Base-by-base conservation (phyloP, 2,797 vertebrate genomes). In the Hoplostethus mediterraneus region DNA sequence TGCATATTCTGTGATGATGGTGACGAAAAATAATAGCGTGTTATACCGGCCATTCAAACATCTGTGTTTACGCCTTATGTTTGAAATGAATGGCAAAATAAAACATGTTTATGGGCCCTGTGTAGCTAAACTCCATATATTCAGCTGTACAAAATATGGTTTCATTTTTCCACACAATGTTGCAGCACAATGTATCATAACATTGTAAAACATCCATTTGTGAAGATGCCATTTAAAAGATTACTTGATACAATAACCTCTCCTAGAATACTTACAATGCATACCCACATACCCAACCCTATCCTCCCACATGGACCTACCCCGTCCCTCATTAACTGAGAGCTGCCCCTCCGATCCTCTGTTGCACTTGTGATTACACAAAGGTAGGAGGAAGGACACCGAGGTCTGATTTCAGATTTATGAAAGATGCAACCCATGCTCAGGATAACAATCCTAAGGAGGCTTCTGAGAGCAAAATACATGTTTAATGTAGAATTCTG, bases 401-500 rank as follows among this genome's bases (percentile, higher is more conserved):
- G 30, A 11, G 5, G 5, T 13, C 8, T 67, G 55, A 72, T 56
- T 45, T 33, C 28, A 71, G 52, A 71, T 58, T 83, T 49, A 60
- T 44, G 54, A 25, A 33, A 59, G 58, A 28, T 55, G n/a, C 47
- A 49, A n/a, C 10, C 28, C 2, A 40, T 25, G 44, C 52, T 66
- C 60, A 28, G 28, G 28, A 28, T 28, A 2, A 6, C 2, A 6
- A 5, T 47, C 36, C 47, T 58, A 59, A 76, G 65, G 60, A 73
- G 65, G 40, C 72, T 31, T 51, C 59, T 10, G 62, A 54, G 60
- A 75, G 42, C 8, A 44, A 11, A 68, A 45, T 21, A 52, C 12
- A 33, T 11, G 11, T 59, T 70, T 36, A 82, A 80, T 77, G 48
- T 62, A 28, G 71, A 81, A 73, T 36, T 82, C 44, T 63, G 78